Percentiles rank a stretch among this genome's conserved stretches.
Conservation (phyloP, 2,113 vertebrate genomes). For the Sorex araneus region DNA sequence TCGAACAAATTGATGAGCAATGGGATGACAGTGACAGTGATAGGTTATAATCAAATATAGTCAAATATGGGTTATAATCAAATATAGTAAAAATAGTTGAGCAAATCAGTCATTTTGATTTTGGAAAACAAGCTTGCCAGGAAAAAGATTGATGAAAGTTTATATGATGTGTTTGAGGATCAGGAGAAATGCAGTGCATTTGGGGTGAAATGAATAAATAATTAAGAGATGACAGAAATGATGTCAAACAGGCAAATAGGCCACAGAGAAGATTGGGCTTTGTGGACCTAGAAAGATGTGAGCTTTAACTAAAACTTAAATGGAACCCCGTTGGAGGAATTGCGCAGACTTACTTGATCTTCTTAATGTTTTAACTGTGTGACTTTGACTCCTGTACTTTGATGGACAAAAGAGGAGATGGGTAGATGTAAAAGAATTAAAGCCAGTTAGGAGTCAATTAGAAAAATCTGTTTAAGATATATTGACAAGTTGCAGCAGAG, state of each 20-base stretch:
- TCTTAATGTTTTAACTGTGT: not conserved
- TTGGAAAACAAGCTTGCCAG: not conserved
- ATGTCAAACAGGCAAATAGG: not conserved
- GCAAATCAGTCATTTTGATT: not conserved
- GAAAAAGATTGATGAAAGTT: not conserved
- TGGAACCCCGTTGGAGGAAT: not conserved
- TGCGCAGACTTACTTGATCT: not conserved
- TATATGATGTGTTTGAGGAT: not conserved
- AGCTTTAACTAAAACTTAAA: not conserved
- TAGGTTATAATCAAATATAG: no score
- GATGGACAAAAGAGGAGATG: not conserved
- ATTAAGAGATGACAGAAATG: not conserved
- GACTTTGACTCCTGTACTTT: not conserved
- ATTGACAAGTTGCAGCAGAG: not conserved
- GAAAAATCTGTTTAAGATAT: not conserved
- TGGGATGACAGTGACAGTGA: no score
- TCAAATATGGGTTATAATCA: no score
- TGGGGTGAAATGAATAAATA: not conserved
- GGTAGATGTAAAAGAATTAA: not conserved
- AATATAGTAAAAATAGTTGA: not conserved
- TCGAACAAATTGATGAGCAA: no score
- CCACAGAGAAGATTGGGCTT: not conserved
- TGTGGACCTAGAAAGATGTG: not conserved
- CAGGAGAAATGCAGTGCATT: not conserved
- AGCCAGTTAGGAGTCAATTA: not conserved